Evolutionary conservation across 2,797 vertebrate species (phyloP), one percentile per base, ranked within the genome.

Genomic region (Cyclopterus lumpus): DNA sequence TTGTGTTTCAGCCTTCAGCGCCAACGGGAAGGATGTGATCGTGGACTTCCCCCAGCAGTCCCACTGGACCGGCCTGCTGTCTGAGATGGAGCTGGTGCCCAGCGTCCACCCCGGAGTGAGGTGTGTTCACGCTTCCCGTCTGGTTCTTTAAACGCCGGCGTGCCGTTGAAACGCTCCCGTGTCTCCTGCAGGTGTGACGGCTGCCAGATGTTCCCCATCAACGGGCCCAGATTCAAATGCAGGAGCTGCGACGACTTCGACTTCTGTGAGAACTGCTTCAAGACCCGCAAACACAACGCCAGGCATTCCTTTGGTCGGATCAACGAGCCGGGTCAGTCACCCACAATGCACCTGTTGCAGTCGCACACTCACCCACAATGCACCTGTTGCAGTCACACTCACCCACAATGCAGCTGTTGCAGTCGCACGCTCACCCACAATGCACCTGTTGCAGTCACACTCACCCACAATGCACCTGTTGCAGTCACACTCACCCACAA

Each of bases 121-220:
- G 98, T 99, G 93, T 71, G 92, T 18, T 2, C 5, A 57, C 7
- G 5, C 26, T 16, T 55, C 15, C 15, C 0, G 48, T 51, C n/a
- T 24, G 48, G 11, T 10, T n/a, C n/a, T n/a, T 48, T 1, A 49
- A 49, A 1, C 8, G 2, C 26, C 26, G 26, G n/a, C n/a, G n/a
- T n/a, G n/a, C n/a, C n/a, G n/a, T n/a, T n/a, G n/a, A n/a, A n/a
- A n/a, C n/a, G n/a, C n/a, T n/a, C n/a, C n/a, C 26, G 11, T 72
- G 5, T 55, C 22, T 8, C 73, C 26, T 59, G 53, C 85, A 99
- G 98, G 82, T 99, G 98, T 90, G 98, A 99, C 18, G 98, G 98
- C 79, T 99, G 98, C 87, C 98, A 99, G 88, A 99, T 99, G 96
- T 99, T 99, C 90, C 98, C 98, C n/a, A 99, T 99, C 88, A 98